These are phyloP conservation scores for Notodonta ziczac DNA, from an alignment of 2,888 invertebrate species.

Conservation along the genomic window DNA sequence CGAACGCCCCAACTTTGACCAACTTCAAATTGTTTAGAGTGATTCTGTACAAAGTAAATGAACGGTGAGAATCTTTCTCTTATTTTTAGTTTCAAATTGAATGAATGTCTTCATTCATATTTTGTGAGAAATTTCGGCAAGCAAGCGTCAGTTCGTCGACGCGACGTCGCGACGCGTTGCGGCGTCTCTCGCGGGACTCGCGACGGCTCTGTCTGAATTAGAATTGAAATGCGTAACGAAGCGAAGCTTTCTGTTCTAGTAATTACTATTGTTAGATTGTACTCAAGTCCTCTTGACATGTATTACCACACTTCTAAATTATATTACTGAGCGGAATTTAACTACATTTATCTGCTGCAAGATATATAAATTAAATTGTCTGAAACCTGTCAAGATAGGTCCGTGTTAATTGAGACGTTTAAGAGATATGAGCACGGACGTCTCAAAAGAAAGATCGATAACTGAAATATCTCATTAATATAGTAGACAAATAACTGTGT, in stretches of 20 bases:
- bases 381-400: not conserved
- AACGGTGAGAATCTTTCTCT: constrained; percentile 14
- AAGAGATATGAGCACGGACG: no score
- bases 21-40: constrained; percentile 46
- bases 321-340: not conserved
- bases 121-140: constrained; percentile 11
- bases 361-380: not conserved
- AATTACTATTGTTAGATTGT: not conserved
- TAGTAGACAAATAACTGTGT: no score
- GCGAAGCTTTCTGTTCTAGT: constrained; percentile 1
- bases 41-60: constrained; percentile 32
- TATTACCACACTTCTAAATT: not conserved
- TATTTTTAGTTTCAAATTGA: constrained; percentile 25
- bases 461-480: no score
- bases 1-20: constrained; percentile 25
- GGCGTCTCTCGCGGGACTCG: no score
- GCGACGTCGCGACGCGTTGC: not conserved
- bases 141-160: not conserved
- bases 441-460: no score
- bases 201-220: not conserved
- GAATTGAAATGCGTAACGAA: not conserved
- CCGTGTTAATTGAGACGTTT: not conserved
- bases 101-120: constrained; percentile 26
- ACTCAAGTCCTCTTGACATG: not conserved
- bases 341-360: not conserved